A percentile compares a stretch with the other conserved stretches of the same genome.
phyloP scores from a whole-genome alignment of 2,888 invertebrate species.

The Sceliomorpha sp. region DNA sequence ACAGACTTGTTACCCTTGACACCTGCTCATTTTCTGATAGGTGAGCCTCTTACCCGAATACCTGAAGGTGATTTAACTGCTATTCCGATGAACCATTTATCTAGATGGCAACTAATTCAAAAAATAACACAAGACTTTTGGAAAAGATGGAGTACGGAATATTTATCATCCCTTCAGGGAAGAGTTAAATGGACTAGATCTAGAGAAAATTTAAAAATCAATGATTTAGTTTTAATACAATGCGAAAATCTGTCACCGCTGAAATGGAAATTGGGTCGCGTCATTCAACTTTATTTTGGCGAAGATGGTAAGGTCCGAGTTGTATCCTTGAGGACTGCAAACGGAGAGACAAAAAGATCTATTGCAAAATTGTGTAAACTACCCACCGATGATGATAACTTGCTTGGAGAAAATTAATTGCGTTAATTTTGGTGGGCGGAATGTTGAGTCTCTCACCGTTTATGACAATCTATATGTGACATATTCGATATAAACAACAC shows the following conservation, averaged over 20 bases:
- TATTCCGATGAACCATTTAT: slow-evolving; percentile 44
- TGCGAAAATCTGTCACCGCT: slow-evolving; percentile 31
- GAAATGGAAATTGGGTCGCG: slow-evolving; percentile 35
- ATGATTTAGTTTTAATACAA: slow-evolving; percentile 24
- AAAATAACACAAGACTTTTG: slow-evolving; percentile 54
- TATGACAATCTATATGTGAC: too few relatives aligned
- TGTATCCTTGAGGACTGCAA: slow-evolving; percentile 18
- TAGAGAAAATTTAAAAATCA: slow-evolving; percentile 12
- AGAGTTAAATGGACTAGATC: slow-evolving; percentile 55
- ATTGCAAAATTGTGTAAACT: slow-evolving; percentile 33
- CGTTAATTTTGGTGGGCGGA: slow-evolving; percentile 31
- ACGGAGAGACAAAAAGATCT: slow-evolving; percentile 13
- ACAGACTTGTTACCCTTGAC: slow-evolving; percentile 59
- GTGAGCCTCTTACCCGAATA: slow-evolving; percentile 48
- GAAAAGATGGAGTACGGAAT: slow-evolving; percentile 58
- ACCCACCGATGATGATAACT: neutral
- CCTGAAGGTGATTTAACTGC: slow-evolving; percentile 55
- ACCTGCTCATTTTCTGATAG: slow-evolving; percentile 69
- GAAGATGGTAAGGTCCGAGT: slow-evolving; percentile 17
- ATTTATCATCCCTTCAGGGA: slow-evolving; percentile 55
- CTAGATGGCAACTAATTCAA: slow-evolving; percentile 60
- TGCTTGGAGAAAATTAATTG: slow-evolving; percentile 11
- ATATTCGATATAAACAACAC: too few relatives aligned
- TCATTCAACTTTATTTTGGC: slow-evolving; percentile 30
- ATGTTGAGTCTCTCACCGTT: too few relatives aligned